Base-by-base conservation (phyloP, 2,888 invertebrate genomes). In the Labia minor region DNA sequence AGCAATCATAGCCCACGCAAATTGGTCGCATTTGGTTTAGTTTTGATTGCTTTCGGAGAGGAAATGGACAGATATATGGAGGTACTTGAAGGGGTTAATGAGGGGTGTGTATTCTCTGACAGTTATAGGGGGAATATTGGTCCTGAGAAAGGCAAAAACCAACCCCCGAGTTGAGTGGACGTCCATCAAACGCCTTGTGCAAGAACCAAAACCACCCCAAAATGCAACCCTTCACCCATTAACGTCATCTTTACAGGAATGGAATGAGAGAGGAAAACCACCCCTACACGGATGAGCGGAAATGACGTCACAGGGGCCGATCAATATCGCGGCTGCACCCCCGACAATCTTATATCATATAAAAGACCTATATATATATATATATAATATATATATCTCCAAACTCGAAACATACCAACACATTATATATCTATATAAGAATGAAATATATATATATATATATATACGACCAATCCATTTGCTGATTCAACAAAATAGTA, bases 161-260 rank as follows among this genome's bases (percentile, higher is more conserved):
- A 4, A 49, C 4, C 49, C n/a, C 49, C n/a, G 49, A 49, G 49
- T 49, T 49, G 49, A 49, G 49, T 49, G 49, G 49, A 49, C 49
- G 49, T 49, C 49, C 49, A 49, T 49, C 49, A 49, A 49, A 49
- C 49, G 49, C 49, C 49, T 14, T 49, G 49, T 49, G 49, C 49
- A 49, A 49, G 49, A 49, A 49, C 49, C 49, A 49, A 49, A 49
- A 49, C 49, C 49, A 49, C 49, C 49, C 49, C 49, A 49, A 49
- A 49, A 49, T 49, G 49, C 49, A 49, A 49, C 16, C 49, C 49
- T 16, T 14, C 49, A 11, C n/a, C 8, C 49, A 49, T 49, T 49
- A 49, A 49, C 49, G 49, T 49, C 49, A 49, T 49, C 49, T 16
- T 49, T 49, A 16, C 49, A 16, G 3, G 49, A 14, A 49, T 26